phyloP scores from a whole-genome alignment of 35 echinoderm and acorn worm genomes.

The Ophiothrix spiculata region DNA sequence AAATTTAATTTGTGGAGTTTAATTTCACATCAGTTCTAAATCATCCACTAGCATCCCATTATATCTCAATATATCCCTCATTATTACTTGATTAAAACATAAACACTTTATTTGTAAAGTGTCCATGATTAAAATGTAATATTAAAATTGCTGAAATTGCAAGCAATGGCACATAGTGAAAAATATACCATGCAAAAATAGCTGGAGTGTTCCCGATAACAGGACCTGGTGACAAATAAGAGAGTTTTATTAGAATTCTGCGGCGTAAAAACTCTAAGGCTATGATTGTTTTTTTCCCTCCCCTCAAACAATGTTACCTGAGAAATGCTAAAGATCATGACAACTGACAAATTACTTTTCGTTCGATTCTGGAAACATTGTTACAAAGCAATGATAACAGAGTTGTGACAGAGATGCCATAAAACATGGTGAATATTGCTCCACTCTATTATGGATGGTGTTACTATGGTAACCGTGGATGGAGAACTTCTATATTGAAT shows the following conservation, averaged over 20 bases:
- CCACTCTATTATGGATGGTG: background rate
- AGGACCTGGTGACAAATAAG: background rate
- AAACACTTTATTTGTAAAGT: too few species aligned
- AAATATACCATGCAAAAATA: too few species aligned
- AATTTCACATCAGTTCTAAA: too few species aligned
- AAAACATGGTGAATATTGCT: background rate
- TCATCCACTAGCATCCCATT: too few species aligned
- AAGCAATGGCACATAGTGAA: too few species aligned
- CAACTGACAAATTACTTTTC: background rate
- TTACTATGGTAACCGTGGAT: background rate
- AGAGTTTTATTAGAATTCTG: constrained; percentile 1
- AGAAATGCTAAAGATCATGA: too few species aligned
- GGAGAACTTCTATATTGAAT: background rate
- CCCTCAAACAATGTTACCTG: too few species aligned
- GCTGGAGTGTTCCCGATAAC: background rate
- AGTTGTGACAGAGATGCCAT: background rate
- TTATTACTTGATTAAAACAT: too few species aligned
- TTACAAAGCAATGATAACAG: background rate
- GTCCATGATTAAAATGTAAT: too few species aligned
- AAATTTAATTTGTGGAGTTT: too few species aligned
- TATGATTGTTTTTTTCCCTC: background rate
- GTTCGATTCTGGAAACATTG: background rate
- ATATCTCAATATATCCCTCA: too few species aligned
- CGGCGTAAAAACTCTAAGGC: background rate
- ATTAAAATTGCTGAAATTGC: too few species aligned